Conservation (phyloP, 1,140 invertebrate genomes). For the Cotesia chilonis region DNA sequence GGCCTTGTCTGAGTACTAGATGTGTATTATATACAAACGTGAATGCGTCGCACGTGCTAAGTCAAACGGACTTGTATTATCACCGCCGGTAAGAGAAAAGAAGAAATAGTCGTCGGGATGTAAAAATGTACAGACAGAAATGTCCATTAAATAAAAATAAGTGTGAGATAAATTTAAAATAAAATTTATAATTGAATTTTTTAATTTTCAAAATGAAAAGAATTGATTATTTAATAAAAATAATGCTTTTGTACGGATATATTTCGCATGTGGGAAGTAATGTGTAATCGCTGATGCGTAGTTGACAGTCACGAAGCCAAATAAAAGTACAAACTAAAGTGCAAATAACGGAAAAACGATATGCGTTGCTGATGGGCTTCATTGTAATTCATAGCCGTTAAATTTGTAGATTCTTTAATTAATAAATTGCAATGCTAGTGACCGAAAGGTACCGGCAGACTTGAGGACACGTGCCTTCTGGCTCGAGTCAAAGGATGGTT, state of each 20-base stretch:
- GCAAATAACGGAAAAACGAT: constrained; percentile 29
- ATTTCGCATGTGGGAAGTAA: background rate
- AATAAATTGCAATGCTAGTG: constrained; percentile 32
- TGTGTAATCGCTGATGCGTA: background rate
- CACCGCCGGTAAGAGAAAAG: constrained; percentile 33
- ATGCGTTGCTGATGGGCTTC: constrained; percentile 32
- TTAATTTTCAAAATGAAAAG: no score
- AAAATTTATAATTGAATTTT: no score
- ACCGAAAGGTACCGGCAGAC: constrained; percentile 33
- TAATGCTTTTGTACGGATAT: constrained; percentile 4
- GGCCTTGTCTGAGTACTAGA: no score
- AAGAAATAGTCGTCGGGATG: constrained; percentile 1
- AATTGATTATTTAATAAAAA: background rate
- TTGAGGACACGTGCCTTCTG: constrained; percentile 36
- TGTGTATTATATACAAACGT: no score
- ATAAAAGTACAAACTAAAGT: background rate
- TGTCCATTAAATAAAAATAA: no score
- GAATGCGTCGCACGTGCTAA: constrained; percentile 51
- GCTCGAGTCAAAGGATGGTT: constrained; percentile 24
- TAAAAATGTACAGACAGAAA: no score
- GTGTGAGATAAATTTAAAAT: no score
- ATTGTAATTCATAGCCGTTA: constrained; percentile 40
- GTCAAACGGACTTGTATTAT: constrained; percentile 55
- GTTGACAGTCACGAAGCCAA: constrained; percentile 4
- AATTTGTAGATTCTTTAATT: constrained; percentile 41